Evolutionary conservation across 2,888 invertebrate genomes (phyloP), one percentile per base, ranked within the genome.

Genomic region (Neuroscelio doddi): DNA sequence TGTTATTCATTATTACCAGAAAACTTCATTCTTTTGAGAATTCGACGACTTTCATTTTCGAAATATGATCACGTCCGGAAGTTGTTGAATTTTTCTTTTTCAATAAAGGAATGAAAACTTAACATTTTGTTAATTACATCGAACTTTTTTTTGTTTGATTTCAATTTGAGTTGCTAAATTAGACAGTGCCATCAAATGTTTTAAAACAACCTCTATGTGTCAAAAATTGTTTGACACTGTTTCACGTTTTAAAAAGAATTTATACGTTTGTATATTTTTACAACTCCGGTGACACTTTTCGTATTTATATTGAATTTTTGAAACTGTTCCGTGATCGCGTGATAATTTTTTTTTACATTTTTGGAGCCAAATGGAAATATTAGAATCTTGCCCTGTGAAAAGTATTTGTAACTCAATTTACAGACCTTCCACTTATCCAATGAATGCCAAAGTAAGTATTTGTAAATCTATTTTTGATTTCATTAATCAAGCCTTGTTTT

Each of bases 291-390:
- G n/a, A n/a, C n/a, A n/a, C n/a, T n/a, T n/a, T n/a, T n/a, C 21
- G 21, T 21, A 3, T 21, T 21, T 21, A 21, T 5, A 21, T 21
- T 5, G 21, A 3, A 21, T 21, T 21, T 21, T 21, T 21, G 2
- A 21, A 21, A 21, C 21, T 2, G 21, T 21, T 5, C 21, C 3
- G 5, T 5, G 21, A 5, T 30, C 30, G 30, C 30, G 30, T 26
- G 5, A 26, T 8, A 26, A 4, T 26, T 26, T 26, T 26, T 8
- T 4, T 5, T 4, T 4, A 26, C 4, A 26, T 32, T 32, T 32
- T 32, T 12, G 12, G 12, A 38, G 24, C 36, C 56, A 27, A 36
- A 79, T 79, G 79, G 79, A 79, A 62, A 65, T 80, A 27, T 53
- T 79, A 32, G 78, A 80, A 39, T 10, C 71, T 50, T 68, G 46